These are phyloP conservation scores for Conus canariensis DNA, from an alignment of 2,888 invertebrate genomes.

Conservation along the genomic window DNA sequence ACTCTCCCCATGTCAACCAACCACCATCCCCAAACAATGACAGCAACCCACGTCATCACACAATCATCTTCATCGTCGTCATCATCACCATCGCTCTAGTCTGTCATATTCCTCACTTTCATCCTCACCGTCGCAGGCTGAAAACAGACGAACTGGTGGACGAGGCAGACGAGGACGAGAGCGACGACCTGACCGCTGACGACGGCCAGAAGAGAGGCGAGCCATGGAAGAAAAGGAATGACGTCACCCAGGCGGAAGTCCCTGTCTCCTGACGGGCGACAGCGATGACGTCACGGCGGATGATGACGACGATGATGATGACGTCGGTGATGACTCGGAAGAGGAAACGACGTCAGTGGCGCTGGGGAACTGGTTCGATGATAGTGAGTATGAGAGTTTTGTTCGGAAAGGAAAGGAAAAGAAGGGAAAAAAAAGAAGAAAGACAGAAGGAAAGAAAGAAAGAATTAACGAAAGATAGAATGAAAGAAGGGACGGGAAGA, in stretches of 20 bases:
- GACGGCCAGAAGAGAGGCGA: conserved; percentile 31
- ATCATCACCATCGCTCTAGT: background rate
- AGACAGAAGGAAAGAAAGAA: no score
- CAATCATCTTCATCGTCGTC: background rate
- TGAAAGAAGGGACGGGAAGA: background rate
- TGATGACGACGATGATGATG: background rate
- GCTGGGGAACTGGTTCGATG: conserved; percentile 23
- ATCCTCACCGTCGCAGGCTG: background rate
- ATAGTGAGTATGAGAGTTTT: background rate
- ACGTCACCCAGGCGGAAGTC: conserved; percentile 27
- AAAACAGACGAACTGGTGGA: background rate
- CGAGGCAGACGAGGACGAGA: background rate
- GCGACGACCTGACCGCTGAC: no score
- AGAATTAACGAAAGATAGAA: background rate
- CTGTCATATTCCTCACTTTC: background rate
- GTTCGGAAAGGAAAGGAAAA: background rate
- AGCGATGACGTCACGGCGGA: background rate
- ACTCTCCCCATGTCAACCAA: no score
- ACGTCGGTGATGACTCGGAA: background rate
- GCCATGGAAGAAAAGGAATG: conserved; percentile 35
- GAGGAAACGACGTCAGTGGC: conserved; percentile 17
- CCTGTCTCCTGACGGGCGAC: conserved; percentile 29
- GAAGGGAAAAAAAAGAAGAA: background rate
- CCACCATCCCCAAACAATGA: no score
- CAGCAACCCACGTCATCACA: no score